phyloP scores from a whole-genome alignment of 2,888 invertebrate species.

The Oscheius sp. region DNA sequence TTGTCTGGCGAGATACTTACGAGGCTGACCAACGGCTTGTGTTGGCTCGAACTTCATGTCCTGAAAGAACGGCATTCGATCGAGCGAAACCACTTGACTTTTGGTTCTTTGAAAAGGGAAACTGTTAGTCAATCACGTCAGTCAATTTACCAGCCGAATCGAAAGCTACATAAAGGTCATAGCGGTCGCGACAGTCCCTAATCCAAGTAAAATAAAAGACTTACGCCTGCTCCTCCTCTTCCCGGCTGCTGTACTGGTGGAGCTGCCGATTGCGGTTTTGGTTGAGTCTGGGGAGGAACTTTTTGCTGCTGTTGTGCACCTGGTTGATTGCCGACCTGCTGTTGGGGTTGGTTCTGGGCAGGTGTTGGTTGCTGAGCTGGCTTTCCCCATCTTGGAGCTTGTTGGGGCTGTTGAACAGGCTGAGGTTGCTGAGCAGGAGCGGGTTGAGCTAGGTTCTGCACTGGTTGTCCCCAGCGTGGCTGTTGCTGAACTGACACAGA shows the following conservation, averaged over 20 bases:
- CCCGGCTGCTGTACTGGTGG: constrained; percentile 7
- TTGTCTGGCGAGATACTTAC: constrained; percentile 16
- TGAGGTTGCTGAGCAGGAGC: background rate
- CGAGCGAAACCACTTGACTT: background rate
- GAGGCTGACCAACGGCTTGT: constrained; percentile 8
- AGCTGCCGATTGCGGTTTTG: background rate
- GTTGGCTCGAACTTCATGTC: constrained; percentile 24
- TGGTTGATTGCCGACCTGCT: constrained; percentile 11
- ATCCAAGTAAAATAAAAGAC: background rate
- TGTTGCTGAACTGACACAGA: constrained; percentile 1
- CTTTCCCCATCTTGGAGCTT: background rate
- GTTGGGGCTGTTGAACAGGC: background rate
- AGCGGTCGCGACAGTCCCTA: background rate
- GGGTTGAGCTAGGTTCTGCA: background rate
- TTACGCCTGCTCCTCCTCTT: constrained; percentile 5
- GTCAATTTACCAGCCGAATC: too few relatives aligned
- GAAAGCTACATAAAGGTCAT: background rate
- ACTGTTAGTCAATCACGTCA: too few relatives aligned
- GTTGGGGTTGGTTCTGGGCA: background rate
- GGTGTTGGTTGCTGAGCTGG: background rate
- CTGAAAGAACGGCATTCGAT: constrained; percentile 5
- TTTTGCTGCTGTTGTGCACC: constrained; percentile 14
- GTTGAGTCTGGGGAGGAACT: constrained; percentile 2
- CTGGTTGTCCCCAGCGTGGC: background rate
- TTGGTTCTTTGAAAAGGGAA: background rate